phyloP scores from a whole-genome alignment of 2,113 vertebrate species.

The Vulpes ferrilata region DNA sequence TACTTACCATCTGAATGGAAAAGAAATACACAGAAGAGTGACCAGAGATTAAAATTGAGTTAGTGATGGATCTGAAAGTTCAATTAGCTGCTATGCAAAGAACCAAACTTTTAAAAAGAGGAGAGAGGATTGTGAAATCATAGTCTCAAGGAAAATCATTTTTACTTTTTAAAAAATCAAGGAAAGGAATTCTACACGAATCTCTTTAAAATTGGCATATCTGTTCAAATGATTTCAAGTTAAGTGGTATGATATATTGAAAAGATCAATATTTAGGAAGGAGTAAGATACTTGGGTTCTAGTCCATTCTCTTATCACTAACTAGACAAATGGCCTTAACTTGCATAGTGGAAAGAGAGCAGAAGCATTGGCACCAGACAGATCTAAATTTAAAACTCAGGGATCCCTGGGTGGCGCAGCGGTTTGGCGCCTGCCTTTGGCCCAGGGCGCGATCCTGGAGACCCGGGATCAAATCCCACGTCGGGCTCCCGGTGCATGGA shows the following conservation, averaged over 20 bases:
- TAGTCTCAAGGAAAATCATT: not conserved
- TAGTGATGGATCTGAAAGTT: conserved; percentile 42
- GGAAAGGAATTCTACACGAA: not conserved
- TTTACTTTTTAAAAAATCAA: conserved; percentile 38
- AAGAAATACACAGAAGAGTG: conserved; percentile 59
- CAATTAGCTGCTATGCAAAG: conserved; percentile 46
- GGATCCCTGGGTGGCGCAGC: too few relatives aligned
- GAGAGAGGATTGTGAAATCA: not conserved
- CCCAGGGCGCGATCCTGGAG: too few relatives aligned
- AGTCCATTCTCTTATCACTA: not conserved
- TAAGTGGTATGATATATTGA: not conserved
- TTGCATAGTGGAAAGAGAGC: not conserved
- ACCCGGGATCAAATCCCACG: too few relatives aligned
- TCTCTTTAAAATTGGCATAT: not conserved
- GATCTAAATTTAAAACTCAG: not conserved
- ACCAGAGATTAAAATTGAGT: conserved; percentile 74
- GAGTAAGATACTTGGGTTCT: not conserved
- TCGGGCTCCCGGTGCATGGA: too few relatives aligned
- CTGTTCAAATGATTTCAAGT: not conserved
- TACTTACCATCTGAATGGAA: conserved; percentile 46
- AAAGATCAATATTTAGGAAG: not conserved
- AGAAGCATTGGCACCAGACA: not conserved
- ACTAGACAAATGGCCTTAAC: not conserved
- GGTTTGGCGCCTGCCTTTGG: too few relatives aligned
- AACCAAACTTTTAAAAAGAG: not conserved